A percentile compares a stretch with the other conserved stretches of the same genome.
phyloP scores from a whole-genome alignment of 2,888 invertebrate genomes.

The Empis livida region DNA sequence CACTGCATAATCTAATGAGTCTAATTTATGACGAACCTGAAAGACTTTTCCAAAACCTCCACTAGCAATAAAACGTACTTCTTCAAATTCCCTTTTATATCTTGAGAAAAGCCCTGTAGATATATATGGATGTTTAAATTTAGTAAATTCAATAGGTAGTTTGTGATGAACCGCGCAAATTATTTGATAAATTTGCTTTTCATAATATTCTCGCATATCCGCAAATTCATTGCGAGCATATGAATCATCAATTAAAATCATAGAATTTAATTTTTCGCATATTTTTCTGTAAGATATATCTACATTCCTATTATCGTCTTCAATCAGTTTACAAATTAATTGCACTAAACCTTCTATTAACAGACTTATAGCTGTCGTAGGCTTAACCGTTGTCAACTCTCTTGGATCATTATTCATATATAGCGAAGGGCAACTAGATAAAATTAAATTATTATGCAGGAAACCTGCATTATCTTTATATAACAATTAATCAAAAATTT shows the following conservation, averaged over 20 bases:
- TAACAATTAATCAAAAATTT: too few species aligned
- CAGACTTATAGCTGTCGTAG: slow-evolving; percentile 50
- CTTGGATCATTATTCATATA: not conserved
- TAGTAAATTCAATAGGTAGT: slow-evolving; percentile 37
- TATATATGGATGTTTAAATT: slow-evolving; percentile 41
- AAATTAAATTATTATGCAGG: too few species aligned
- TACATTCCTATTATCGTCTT: slow-evolving; percentile 45
- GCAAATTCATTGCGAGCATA: slow-evolving; percentile 58
- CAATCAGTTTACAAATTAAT: slow-evolving; percentile 51
- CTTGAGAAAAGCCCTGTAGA: too few species aligned
- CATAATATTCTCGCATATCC: slow-evolving; percentile 50
- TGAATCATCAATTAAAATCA: slow-evolving; percentile 57
- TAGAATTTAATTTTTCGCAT: slow-evolving; percentile 51
- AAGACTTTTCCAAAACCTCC: slow-evolving; percentile 70
- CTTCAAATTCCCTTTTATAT: slow-evolving; percentile 56
- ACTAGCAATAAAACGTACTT: slow-evolving; percentile 51
- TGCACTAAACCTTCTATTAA: slow-evolving; percentile 57
- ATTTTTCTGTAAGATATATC: slow-evolving; percentile 50
- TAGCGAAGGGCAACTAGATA: too few species aligned
- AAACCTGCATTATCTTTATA: too few species aligned
- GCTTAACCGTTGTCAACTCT: slow-evolving; percentile 18
- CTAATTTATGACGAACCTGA: slow-evolving; percentile 59
- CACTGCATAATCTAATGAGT: slow-evolving; percentile 65
- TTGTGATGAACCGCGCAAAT: slow-evolving; percentile 47
- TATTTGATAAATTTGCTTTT: slow-evolving; percentile 50